Percentiles rank a stretch among this genome's conserved stretches.
phyloP scores from a whole-genome alignment of 2,797 vertebrate genomes.

The Somateria mollissima region DNA sequence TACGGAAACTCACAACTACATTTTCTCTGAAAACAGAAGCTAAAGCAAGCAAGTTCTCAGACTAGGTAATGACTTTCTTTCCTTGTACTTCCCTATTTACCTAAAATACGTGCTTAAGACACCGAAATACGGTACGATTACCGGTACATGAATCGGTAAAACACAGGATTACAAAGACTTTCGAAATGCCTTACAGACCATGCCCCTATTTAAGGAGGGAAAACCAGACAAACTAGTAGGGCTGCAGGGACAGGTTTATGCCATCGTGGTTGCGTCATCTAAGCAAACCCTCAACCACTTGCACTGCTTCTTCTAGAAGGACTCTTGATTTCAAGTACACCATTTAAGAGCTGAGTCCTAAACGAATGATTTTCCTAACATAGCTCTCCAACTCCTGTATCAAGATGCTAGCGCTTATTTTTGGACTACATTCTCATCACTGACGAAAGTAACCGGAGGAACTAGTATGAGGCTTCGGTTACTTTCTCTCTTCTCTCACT shows the following conservation, averaged over 20 bases:
- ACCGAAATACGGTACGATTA: rapidly evolving
- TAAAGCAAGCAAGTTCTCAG: background rate
- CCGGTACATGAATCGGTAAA: background rate
- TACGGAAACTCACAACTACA: background rate
- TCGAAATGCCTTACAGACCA: background rate
- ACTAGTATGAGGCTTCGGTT: background rate
- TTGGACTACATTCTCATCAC: background rate
- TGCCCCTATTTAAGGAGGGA: background rate
- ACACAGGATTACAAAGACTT: background rate
- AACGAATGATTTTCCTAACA: background rate
- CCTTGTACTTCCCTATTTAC: background rate
- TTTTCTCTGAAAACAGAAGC: background rate
- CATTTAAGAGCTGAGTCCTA: background rate
- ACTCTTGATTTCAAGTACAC: background rate
- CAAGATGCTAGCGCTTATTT: background rate
- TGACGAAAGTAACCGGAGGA: background rate
- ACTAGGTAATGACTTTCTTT: background rate
- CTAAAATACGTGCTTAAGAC: background rate
- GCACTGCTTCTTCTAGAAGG: background rate
- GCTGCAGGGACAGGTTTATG: background rate
- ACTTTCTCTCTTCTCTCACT: background rate
- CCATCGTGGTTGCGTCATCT: rapidly evolving
- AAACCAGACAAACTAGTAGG: background rate
- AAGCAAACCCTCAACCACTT: background rate
- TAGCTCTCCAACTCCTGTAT: background rate